Conservation (phyloP, 2,888 invertebrate species). For the Rhagophthalmus giganteus region DNA sequence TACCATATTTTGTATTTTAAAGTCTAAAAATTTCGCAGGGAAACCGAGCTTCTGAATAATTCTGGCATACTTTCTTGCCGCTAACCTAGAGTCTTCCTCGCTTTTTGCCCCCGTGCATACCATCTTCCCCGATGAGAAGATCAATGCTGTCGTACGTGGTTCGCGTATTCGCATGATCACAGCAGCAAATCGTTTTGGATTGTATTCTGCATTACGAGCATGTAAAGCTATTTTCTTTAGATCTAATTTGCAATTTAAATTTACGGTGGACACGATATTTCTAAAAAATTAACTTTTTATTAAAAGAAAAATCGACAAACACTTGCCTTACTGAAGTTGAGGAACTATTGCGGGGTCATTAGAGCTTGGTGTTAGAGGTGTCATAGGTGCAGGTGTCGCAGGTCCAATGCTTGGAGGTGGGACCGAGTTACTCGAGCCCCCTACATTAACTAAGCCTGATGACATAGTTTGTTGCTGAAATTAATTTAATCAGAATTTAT, state of each 20-base stretch:
- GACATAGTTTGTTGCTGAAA: slow-evolving; percentile 72
- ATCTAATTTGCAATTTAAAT: slow-evolving; percentile 91
- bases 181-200: slow-evolving; percentile 98
- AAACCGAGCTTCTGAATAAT: slow-evolving; percentile 83
- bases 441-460: slow-evolving; percentile 74
- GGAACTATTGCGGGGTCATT: slow-evolving; percentile 93
- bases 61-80: slow-evolving; percentile 79
- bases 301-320: no score
- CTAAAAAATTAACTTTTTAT: slow-evolving; percentile 58
- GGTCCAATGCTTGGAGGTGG: slow-evolving; percentile 70
- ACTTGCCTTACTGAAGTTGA: slow-evolving; percentile 87
- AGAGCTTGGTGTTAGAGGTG: slow-evolving; percentile 89
- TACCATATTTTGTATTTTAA: slow-evolving; percentile 86
- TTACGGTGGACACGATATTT: slow-evolving; percentile 98
- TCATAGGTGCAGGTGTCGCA: slow-evolving; percentile 77
- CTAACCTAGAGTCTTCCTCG: slow-evolving; percentile 76
- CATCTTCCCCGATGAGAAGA: slow-evolving; percentile 86
- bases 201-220: slow-evolving; percentile 98
- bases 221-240: slow-evolving; percentile 96
- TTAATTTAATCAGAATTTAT: background rate
- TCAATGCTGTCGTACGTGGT: slow-evolving; percentile 83
- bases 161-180: slow-evolving; percentile 96
- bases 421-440: slow-evolving; percentile 62
- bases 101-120: slow-evolving; percentile 86
- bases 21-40: slow-evolving; percentile 74